Percentiles rank a stretch among this genome's conserved stretches.
These are phyloP conservation scores for Amazona ochrocephala DNA, from an alignment of 2,797 vertebrate genomes.

Conservation along the genomic window DNA sequence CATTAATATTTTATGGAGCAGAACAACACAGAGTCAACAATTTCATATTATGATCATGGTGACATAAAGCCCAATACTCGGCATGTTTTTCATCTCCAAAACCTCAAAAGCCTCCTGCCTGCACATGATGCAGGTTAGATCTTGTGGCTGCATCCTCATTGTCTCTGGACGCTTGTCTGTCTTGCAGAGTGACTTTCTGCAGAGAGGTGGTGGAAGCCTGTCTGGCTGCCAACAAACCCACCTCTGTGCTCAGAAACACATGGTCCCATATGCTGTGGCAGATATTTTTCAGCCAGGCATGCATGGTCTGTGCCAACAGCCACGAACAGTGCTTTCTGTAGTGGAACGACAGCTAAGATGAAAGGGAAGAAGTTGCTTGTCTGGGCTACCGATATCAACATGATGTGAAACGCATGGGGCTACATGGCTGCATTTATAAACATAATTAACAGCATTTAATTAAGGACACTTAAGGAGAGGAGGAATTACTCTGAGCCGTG, in stretches of 20 bases:
- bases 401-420: background rate
- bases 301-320: background rate
- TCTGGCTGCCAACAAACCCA: background rate
- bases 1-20: conserved; percentile 48
- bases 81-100: background rate
- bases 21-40: conserved; percentile 37
- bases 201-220: background rate
- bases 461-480: background rate
- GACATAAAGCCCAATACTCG: background rate
- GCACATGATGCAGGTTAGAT: background rate
- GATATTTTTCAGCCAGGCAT: background rate
- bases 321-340: background rate
- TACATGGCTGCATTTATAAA: background rate
- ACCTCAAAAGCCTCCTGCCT: background rate
- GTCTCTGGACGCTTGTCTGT: background rate
- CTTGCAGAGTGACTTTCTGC: background rate
- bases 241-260: fast-evolving
- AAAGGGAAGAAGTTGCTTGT: background rate
- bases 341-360: background rate
- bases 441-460: background rate
- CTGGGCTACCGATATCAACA: background rate
- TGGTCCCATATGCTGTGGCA: background rate
- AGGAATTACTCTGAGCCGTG: background rate
- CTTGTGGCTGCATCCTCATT: background rate
- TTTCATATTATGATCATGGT: background rate